Percentiles rank a stretch among this genome's conserved stretches.
Conservation (phyloP, 2,888 invertebrate genomes). For the Diachrysia chrysitis region DNA sequence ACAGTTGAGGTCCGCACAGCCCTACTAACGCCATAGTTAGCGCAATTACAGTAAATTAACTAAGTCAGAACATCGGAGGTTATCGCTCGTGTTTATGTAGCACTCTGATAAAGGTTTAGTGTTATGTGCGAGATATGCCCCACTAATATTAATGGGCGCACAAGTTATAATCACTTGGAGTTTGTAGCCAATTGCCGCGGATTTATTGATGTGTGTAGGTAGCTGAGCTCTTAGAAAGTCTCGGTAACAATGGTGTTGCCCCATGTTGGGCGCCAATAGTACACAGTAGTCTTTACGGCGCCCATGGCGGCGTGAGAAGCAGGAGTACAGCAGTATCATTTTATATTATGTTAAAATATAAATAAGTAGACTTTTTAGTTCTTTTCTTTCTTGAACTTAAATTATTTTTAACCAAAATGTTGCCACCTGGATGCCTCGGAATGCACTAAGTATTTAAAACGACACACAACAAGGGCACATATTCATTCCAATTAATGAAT, state of each 20-base stretch:
- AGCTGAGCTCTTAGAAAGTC: not conserved
- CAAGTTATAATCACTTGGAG: conserved; percentile 44
- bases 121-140: conserved; percentile 50
- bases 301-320: no score
- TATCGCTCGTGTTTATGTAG: conserved; percentile 64
- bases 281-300: not conserved
- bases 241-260: not conserved
- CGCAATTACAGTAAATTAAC: conserved; percentile 69
- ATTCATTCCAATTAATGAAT: no score
- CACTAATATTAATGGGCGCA: conserved; percentile 43
- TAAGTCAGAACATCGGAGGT: conserved; percentile 60
- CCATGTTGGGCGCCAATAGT: not conserved
- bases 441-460: no score
- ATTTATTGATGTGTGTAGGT: conserved; percentile 10
- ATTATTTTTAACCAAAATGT: no score
- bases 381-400: no score
- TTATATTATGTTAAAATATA: no score
- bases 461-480: no score
- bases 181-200: conserved; percentile 24
- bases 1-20: conserved; percentile 20
- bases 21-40: conserved; percentile 56
- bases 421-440: no score
- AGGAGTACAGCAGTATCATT: no score
- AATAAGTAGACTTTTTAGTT: no score
- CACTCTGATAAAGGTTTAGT: conserved; percentile 57